Base-by-base conservation (phyloP, 2,113 vertebrate species). In the Caranx ignobilis region DNA sequence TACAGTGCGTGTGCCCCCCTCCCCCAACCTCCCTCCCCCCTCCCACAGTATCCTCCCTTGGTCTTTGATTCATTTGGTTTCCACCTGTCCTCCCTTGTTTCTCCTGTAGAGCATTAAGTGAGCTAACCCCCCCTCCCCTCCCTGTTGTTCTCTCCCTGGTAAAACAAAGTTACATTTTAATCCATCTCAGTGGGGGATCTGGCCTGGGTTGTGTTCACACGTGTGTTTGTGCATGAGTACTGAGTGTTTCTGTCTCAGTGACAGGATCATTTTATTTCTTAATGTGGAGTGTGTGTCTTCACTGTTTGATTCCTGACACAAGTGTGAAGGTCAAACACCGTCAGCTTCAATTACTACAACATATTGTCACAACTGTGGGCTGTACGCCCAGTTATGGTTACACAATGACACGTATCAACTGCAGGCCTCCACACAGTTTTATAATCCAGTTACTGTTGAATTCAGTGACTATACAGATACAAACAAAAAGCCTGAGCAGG, bases 111-210 rank as follows among this genome's bases (percentile, higher is more conserved):
- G 34, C 59, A 87, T 65, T 64, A 68, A 82, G 85, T 86, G 76
- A 84, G 26, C 71, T 57, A 77, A 60, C 4, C 55, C 48, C 68
- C 63, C 45, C 8, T 56, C 19, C 52, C 47, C 52, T 21, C 15
- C 67, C 31, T 81, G 79, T 71, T 71, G 34, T 86, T 81, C 45
- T 60, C 43, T 71, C 54, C 18, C 39, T 43, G 61, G 65, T 79
- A 52, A 82, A 39, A 66, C 62, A 13, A 81, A 82, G 86, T 93
- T 87, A 91, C 11, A 84, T 75, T 82, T 87, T 82, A 92, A 94
- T 81, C 82, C 12, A 0, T 39, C 92, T 88, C 85, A 35, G 88
- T 75, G 78, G 90, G 90, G 75, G 87, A 79, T 67, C 86, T 61
- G 59, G 60, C 50, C 78, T 84, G 73, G 85, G 60, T 81, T 85